Evolutionary conservation across 30 jellyfish, hydroid and myxozoan species (phyloP), one percentile per base, ranked within the genome.

Genomic region (Chironex yamaguchii): DNA sequence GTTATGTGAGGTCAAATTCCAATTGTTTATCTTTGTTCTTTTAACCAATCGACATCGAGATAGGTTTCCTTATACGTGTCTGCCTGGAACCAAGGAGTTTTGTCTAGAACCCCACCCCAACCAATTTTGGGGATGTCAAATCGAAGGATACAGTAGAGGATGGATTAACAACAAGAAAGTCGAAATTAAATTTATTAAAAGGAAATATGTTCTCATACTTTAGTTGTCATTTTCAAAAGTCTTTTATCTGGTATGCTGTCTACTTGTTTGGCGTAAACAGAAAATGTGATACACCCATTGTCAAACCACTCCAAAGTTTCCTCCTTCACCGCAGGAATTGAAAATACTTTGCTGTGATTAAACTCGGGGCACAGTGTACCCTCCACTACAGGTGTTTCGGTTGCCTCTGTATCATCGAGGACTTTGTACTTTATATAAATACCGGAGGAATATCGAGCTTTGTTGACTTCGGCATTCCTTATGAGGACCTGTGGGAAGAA

Each of bases 281-380:
- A 76, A 50, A 94, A 94, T 1, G 97, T 82, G 35, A 94, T 66
- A 52, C 96, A 82, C n/a, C 99, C 99, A 35, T 85, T 20, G 28
- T 94, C 99, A 62, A 94, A 94, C 99, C 99, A 94, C 2, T 94
- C 93, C 51, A 94, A 65, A 68, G 88, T 97, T 12, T 94, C 99
- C 27, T 94, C 97, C 4, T 96, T 80, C 12, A 87, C 80, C 24
- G 97, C 74, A 1, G 96, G 93, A 53, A 88, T 71, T 9, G 99
- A 85, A 49, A 83, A 54, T 3, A 94, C 49, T 52, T 83, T 88
- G 0, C 91, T 29, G 50, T 84, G 96, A 66, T 94, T 94, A 68
- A 82, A 94, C 48, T 88, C 97, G 1, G 99, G 99, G 23, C 97
- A 89, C 29, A 94, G 81, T 0, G 99, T 94, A n/a, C 71, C 95